Conservation (phyloP, 2,113 vertebrate species). For the Crotophaga sulcirostris region DNA sequence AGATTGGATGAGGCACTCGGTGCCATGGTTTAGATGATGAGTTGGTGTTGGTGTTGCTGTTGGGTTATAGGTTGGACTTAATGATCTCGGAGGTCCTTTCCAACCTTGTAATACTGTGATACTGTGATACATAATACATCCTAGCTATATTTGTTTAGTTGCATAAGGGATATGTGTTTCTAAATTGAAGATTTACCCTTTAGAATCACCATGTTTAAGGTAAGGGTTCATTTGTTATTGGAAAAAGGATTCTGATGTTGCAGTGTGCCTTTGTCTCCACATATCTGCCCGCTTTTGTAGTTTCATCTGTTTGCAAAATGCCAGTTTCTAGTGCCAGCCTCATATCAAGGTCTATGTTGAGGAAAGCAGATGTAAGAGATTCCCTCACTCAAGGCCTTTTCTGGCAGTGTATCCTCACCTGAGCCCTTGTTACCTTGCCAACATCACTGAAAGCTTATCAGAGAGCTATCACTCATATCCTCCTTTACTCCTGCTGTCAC, state of each 20-base stretch:
- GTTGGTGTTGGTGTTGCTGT: too few relatives aligned
- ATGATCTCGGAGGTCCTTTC: too few relatives aligned
- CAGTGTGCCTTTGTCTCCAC: not conserved
- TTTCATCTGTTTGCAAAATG: not conserved
- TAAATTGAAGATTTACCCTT: not conserved
- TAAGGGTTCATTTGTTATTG: not conserved
- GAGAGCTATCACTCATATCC: not conserved
- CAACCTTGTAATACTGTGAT: too few relatives aligned
- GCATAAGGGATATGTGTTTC: not conserved
- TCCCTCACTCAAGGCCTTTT: not conserved
- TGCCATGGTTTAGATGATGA: too few relatives aligned
- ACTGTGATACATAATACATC: not conserved
- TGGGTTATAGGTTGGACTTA: too few relatives aligned
- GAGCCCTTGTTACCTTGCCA: not conserved
- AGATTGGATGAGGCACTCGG: too few relatives aligned
- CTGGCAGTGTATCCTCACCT: not conserved
- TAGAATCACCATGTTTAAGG: not conserved
- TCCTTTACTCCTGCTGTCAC: not conserved
- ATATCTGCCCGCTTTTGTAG: not conserved
- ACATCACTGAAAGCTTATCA: not conserved
- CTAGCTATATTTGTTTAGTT: not conserved
- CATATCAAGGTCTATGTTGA: not conserved
- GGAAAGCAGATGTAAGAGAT: not conserved
- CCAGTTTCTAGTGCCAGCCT: not conserved
- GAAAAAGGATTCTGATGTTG: not conserved